Conservation (phyloP, 2,888 invertebrate genomes). For the Arge pagana region DNA sequence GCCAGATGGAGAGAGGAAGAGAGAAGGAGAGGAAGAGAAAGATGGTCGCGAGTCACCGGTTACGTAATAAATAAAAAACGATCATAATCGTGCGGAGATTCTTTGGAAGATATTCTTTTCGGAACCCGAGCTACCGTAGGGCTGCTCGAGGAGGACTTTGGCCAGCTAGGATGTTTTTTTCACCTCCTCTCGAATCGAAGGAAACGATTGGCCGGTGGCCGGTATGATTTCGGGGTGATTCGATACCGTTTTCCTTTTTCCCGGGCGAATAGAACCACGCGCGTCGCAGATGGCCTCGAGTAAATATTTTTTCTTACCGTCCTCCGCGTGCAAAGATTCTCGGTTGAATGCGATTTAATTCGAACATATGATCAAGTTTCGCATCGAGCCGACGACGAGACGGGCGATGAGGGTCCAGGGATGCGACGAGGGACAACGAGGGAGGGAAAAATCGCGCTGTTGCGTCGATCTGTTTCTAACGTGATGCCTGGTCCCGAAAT, state of each 20-base stretch:
- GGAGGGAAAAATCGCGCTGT: no score
- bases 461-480: no score
- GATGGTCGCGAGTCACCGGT: neutral
- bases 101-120: constrained; percentile 2
- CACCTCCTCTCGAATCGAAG: constrained; percentile 2
- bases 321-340: neutral
- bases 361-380: constrained; percentile 18
- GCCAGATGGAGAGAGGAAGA: no score
- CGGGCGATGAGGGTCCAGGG: no score
- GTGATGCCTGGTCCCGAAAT: no score
- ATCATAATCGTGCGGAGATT: neutral
- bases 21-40: no score
- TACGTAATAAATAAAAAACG: constrained; percentile 12
- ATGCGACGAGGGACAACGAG: no score
- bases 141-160: no score
- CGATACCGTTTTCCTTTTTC: no score
- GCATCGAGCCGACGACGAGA: no score
- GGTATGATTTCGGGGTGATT: constrained; percentile 8
- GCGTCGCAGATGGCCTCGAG: constrained; percentile 15
- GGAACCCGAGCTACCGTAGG: neutral
- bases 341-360: constrained; percentile 19
- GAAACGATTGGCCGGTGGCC: constrained; percentile 10
- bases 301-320: constrained; percentile 10
- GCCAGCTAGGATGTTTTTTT: neutral
- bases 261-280: constrained; percentile 5